phyloP scores from a whole-genome alignment of 64 coral and sea anemone species.

The Orbicella faveolata region DNA sequence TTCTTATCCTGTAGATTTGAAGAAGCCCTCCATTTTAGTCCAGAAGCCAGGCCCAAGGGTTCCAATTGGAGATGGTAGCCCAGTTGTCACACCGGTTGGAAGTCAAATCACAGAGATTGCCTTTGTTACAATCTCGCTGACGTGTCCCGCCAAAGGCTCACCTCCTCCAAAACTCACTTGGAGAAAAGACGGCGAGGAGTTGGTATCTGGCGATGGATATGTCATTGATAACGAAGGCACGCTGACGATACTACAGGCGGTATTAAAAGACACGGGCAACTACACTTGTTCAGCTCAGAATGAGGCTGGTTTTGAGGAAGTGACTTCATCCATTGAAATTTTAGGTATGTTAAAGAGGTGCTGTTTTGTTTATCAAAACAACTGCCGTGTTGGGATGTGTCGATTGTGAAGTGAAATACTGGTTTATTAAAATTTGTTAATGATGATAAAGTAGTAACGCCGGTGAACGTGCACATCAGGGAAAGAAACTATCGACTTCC shows the following conservation, averaged over 20 bases:
- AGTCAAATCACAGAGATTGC: slow-evolving; percentile 44
- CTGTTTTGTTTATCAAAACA: not conserved
- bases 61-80: slow-evolving; percentile 33
- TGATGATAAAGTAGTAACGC: too few species aligned
- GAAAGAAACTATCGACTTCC: too few species aligned
- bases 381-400: too few species aligned
- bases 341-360: not conserved
- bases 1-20: not conserved
- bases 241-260: slow-evolving; percentile 19
- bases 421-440: too few species aligned
- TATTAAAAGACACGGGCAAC: slow-evolving; percentile 18
- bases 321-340: slow-evolving; percentile 28
- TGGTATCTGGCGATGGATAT: slow-evolving; percentile 15
- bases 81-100: slow-evolving; percentile 44
- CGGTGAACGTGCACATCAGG: too few species aligned
- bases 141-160: slow-evolving; percentile 33
- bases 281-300: slow-evolving; percentile 57
- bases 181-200: slow-evolving; percentile 50
- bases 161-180: slow-evolving; percentile 46
- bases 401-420: too few species aligned
- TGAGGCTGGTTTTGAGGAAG: slow-evolving; percentile 15
- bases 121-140: slow-evolving; percentile 15
- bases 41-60: slow-evolving; percentile 30
- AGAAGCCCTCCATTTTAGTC: slow-evolving; percentile 62
- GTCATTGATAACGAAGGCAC: slow-evolving; percentile 38